Evolutionary conservation across 2,888 invertebrate genomes (phyloP).

Genomic region (Drosophila conformis): DNA sequence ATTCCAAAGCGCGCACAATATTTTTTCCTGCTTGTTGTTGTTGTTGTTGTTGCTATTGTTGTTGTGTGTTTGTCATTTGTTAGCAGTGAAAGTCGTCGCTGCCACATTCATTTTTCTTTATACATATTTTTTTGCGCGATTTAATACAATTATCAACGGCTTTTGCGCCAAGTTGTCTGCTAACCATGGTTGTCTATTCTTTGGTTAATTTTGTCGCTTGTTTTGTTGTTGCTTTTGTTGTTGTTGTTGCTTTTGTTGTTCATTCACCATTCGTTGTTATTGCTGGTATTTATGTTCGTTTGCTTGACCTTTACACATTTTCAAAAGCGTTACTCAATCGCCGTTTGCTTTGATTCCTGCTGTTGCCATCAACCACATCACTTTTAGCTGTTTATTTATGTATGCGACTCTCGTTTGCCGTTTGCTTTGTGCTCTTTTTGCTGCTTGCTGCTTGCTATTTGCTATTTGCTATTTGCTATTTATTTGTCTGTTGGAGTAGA

Average conservation of each 20-base stretch:
- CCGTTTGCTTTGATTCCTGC: conserved; percentile 60
- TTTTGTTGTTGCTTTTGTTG: conserved; percentile 28
- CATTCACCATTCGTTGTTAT: conserved; percentile 22
- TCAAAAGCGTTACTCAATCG: conserved; percentile 70
- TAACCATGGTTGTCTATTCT: conserved; percentile 45
- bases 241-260: conserved; percentile 18
- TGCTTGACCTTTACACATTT: conserved; percentile 73
- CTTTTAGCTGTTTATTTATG: conserved; percentile 71
- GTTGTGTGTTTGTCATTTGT: conserved; percentile 53
- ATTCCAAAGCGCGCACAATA: conserved; percentile 42
- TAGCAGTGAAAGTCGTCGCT: conserved; percentile 69
- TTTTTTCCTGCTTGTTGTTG: conserved; percentile 44
- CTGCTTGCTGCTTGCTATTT: conserved; percentile 19
- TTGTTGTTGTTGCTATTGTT: conserved; percentile 14
- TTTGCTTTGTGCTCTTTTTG: conserved; percentile 14
- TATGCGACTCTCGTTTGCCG: conserved; percentile 36
- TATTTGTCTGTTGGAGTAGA: conserved; percentile 33
- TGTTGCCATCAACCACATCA: conserved; percentile 56
- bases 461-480: conserved; percentile 19
- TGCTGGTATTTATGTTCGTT: conserved; percentile 26
- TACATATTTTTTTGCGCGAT: conserved; percentile 26
- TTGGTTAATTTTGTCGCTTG: conserved; percentile 34
- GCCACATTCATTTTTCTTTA: conserved; percentile 47
- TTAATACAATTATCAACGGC: conserved; percentile 48
- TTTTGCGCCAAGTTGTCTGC: conserved; percentile 40